Evolutionary conservation across 53 echinoderm and acorn worm genomes (phyloP).

Genomic region (Echinometra lucunter): DNA sequence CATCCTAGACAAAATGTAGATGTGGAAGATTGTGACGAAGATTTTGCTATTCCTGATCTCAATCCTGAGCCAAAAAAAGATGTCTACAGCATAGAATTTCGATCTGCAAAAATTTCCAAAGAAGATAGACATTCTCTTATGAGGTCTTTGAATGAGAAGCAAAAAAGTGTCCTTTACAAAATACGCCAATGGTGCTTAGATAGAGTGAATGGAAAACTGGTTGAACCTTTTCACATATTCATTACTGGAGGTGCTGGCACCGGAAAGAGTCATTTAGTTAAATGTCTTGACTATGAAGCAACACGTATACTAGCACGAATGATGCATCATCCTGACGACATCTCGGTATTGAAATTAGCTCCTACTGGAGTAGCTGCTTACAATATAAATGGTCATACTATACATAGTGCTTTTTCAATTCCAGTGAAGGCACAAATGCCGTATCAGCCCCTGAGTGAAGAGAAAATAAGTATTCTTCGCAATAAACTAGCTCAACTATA

Average conservation of each 20-base stretch:
- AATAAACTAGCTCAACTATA: slow-evolving; percentile 69
- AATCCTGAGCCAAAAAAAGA: too few species aligned
- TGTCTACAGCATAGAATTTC: too few species aligned
- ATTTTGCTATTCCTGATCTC: slow-evolving; percentile 23
- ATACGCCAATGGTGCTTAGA: slow-evolving; percentile 78
- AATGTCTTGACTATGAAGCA: slow-evolving; percentile 77
- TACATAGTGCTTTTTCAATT: slow-evolving; percentile 70
- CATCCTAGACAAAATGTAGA: slow-evolving; percentile 58
- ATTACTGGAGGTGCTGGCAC: slow-evolving; percentile 79
- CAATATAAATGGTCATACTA: slow-evolving; percentile 74
- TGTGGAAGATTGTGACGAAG: slow-evolving; percentile 37
- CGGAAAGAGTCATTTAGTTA: slow-evolving; percentile 80
- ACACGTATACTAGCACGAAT: slow-evolving; percentile 71
- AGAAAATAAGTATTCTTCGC: slow-evolving; percentile 74
- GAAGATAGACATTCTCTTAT: slow-evolving; percentile 62
- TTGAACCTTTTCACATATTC: slow-evolving; percentile 77
- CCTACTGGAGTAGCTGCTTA: slow-evolving; percentile 74
- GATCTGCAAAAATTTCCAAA: slow-evolving; percentile 45
- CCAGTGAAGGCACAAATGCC: slow-evolving; percentile 19
- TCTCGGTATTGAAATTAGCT: slow-evolving; percentile 66
- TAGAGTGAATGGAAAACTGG: slow-evolving; percentile 67
- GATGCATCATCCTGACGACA: slow-evolving; percentile 70
- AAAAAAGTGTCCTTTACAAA: slow-evolving; percentile 69
- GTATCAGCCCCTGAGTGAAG: slow-evolving; percentile 75
- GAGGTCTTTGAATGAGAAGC: slow-evolving; percentile 74